Conservation (phyloP, 2,113 vertebrate genomes). For the Corynorhinus townsendii region DNA sequence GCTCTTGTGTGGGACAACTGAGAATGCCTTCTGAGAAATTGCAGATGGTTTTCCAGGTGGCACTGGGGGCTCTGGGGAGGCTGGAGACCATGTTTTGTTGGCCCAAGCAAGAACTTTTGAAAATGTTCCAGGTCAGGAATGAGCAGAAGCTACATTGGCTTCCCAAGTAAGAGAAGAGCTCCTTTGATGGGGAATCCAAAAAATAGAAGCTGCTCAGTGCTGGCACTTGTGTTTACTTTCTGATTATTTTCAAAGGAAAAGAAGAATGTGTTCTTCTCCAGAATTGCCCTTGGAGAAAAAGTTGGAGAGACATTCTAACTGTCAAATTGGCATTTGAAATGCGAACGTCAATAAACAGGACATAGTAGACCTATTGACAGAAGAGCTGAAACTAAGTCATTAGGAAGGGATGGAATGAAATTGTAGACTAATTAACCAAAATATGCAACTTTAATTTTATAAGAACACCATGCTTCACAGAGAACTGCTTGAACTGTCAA, state of each 20-base stretch:
- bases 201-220: background rate
- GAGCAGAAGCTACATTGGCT: background rate
- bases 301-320: background rate
- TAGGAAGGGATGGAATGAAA: background rate
- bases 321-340: background rate
- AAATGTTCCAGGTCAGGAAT: background rate
- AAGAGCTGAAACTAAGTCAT: background rate
- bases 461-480: constrained; percentile 47
- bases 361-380: background rate
- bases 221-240: background rate
- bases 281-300: background rate
- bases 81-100: background rate
- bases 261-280: background rate
- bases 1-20: background rate
- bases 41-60: background rate
- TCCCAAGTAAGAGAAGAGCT: background rate
- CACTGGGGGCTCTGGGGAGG: background rate
- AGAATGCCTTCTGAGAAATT: background rate
- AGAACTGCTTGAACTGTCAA: background rate
- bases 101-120: background rate
- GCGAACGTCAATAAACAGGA: background rate
- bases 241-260: background rate
- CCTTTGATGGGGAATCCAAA: background rate
- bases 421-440: background rate
- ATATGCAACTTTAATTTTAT: constrained; percentile 24